These are phyloP conservation scores for Pteronura brasiliensis DNA, from an alignment of 2,113 vertebrate species.

Conservation along the genomic window DNA sequence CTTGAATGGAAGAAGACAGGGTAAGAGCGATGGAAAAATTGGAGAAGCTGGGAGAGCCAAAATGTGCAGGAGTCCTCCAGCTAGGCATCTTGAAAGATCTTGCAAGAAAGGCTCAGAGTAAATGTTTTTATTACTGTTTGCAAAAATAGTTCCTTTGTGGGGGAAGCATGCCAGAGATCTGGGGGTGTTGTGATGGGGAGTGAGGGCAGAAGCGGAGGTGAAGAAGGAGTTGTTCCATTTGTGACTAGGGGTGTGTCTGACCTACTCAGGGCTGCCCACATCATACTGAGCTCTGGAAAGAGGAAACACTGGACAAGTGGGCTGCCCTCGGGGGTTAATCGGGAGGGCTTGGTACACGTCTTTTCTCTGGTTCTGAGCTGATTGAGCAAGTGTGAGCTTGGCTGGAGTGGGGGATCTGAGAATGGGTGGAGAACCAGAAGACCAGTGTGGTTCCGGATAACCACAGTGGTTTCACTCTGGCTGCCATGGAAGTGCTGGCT, in stretches of 20 bases:
- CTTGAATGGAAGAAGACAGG: not conserved
- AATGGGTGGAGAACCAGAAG: not conserved
- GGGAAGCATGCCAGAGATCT: not conserved
- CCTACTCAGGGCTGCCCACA: not conserved
- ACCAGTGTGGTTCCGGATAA: not conserved
- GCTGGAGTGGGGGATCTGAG: not conserved
- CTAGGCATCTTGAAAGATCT: too few relatives aligned
- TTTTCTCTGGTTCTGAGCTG: not conserved
- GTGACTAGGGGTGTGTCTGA: not conserved
- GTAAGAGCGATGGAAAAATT: not conserved
- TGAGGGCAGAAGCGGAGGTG: not conserved
- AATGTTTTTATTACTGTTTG: not conserved
- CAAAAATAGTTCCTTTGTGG: not conserved
- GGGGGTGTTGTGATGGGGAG: not conserved
- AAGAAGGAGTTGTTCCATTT: accelerated
- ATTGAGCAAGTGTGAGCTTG: too few relatives aligned
- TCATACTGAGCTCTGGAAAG: not conserved
- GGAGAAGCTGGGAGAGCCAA: not conserved
- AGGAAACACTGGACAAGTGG: not conserved
- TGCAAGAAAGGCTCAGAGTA: not conserved
- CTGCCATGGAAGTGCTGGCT: too few relatives aligned
- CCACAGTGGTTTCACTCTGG: accelerated
- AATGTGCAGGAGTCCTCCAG: not conserved
- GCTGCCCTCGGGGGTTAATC: too few relatives aligned
- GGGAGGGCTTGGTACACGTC: not conserved